These are phyloP conservation scores for Lepidostoma basale DNA, from an alignment of 1,140 invertebrate species.

Conservation along the genomic window DNA sequence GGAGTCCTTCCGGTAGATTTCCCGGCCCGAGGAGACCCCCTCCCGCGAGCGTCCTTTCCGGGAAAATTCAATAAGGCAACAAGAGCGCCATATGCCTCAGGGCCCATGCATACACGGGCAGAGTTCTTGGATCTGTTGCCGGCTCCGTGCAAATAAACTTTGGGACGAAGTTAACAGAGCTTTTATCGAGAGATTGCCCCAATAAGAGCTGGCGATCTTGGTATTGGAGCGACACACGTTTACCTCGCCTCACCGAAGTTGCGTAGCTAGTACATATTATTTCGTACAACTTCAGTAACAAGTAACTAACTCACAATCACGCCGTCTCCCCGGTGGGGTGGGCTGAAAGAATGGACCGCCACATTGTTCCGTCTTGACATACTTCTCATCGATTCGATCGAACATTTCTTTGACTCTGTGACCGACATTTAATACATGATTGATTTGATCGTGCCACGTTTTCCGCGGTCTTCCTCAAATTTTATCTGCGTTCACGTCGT, in stretches of 20 bases:
- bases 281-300: too few relatives aligned
- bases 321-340: too few relatives aligned
- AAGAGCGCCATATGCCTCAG: conserved; percentile 1
- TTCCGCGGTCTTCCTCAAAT: too few relatives aligned
- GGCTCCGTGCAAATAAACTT: conserved; percentile 4
- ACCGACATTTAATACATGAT: too few relatives aligned
- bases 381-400: too few relatives aligned
- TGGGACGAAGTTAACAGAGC: conserved; percentile 18
- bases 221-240: background rate
- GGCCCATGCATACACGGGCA: background rate
- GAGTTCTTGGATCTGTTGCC: background rate
- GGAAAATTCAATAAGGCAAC: conserved; percentile 23
- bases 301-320: too few relatives aligned
- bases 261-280: too few relatives aligned
- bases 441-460: too few relatives aligned
- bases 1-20: conserved; percentile 24
- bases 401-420: too few relatives aligned
- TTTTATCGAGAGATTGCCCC: conserved; percentile 25
- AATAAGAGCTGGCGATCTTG: background rate
- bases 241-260: background rate
- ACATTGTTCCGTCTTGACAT: too few relatives aligned
- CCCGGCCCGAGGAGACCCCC: conserved; percentile 15
- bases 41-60: background rate
- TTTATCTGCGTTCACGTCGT: too few relatives aligned
- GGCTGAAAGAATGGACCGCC: too few relatives aligned